Evolutionary conservation across 2,888 invertebrate species (phyloP), one percentile per base, ranked within the genome.

Genomic region (Drosophila pseudotakahashii): DNA sequence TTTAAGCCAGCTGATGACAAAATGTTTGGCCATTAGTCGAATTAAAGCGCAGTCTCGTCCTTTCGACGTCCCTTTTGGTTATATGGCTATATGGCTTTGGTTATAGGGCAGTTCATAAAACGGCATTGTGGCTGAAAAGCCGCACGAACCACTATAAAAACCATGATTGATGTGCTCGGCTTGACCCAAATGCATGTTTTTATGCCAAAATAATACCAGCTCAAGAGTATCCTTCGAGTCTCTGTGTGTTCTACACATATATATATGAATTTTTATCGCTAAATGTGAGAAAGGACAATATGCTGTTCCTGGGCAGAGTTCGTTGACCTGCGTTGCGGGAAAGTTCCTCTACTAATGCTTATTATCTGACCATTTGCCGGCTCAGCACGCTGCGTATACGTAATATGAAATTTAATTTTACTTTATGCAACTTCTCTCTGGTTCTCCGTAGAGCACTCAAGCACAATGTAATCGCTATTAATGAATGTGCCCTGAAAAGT

Each of bases 111-210:
- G 85, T 88, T 79, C 86, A 82, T 85, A 79, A 85, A 76, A 72
- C 71, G 67, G 58, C 13, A 41, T 47, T 47, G 47, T 32, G 47
- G 30, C 47, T 47, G 32, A 47, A 60, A 45, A 57, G 55, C 61
- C 53, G 53, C 51, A 60, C 48, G 32, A 34, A 53, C 64, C 59
- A 60, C 74, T 68, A 88, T 86, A 78, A 79, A 78, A 76, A 63
- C 69, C 74, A 83, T 84, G 83, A 88, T 84, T 89, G 84, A 84
- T 84, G 83, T 73, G 68, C 84, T 74, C 67, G 81, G 73, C 87
- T 84, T 84, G 83, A 84, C 89, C 83, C 84, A 88, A 88, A 84
- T 84, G 72, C 89, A 86, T 84, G 83, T 85, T 82, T 88, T 87
- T 67, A 79, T 88, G 63, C 74, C 82, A 70, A 81, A 76, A 81